Base-by-base conservation (phyloP, 2,113 vertebrate species). In the Ictalurus furcatus region DNA sequence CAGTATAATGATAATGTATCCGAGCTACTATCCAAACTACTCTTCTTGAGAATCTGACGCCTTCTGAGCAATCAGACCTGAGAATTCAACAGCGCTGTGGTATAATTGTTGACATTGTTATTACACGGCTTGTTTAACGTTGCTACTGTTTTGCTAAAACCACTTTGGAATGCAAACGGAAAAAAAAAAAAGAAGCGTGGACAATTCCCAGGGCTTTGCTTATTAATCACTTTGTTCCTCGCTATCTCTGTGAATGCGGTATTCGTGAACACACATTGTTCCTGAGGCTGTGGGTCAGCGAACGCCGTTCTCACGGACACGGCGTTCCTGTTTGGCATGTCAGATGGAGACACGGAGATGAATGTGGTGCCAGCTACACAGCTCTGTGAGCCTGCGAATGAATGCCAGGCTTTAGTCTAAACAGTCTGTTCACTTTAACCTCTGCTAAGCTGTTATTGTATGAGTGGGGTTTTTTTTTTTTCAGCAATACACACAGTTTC, bases 261-360 rank as follows among this genome's bases (percentile, higher is more conserved):
- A 30, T 90, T 73, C 34, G 81, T 54, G 61, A 79, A 79, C 71
- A 44, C 80, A 14, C 28, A 71, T 84, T 84, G 69, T 90, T 90
- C 54, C 30, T 58, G 80, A 85, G n/a, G 48, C 69, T 81, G 65
- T 1, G 61, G 73, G 76, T 87, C 88, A 85, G 73, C 48, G 44
- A 84, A 85, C 14, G 28, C 52, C 79, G 9, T 91, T 91, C 83
- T 87, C 90, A 91, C 69, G 44, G 79, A 78, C 56, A 44, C 34
- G 4, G 13, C 16, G n/a, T 67, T 86, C 86, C 88, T 86, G 86
- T 86, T 83, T 88, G 86, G 65, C 76, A 89, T 86, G 71, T 85
- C 88, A 89, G 48, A 78, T 65, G 37, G 28, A 30, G 88, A 88
- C 37, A 44, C n/a, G 4, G 58, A 65, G 85, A 84, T 59, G 85